Conservation (phyloP, 2,797 vertebrate genomes). For the Lithobates pipiens region DNA sequence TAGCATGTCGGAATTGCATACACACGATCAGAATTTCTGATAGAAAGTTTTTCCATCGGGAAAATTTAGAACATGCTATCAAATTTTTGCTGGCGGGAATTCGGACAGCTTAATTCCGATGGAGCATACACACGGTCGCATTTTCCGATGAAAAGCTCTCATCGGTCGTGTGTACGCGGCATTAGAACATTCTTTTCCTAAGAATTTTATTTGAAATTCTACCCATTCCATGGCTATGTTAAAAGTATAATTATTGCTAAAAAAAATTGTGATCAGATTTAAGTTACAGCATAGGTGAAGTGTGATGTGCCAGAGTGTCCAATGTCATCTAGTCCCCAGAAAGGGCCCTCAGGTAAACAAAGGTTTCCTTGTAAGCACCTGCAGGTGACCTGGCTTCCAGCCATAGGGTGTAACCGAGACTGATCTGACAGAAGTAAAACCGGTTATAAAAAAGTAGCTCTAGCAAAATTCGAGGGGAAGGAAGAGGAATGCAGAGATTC, state of each 20-base stretch:
- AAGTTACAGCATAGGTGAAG: not conserved
- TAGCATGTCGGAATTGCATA: too few species aligned
- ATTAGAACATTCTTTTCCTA: too few species aligned
- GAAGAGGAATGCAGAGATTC: conserved; percentile 9
- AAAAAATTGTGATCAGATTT: not conserved
- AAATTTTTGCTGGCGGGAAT: too few species aligned
- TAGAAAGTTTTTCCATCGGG: too few species aligned
- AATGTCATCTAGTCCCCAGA: conserved; percentile 30
- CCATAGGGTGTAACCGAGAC: conserved; percentile 58
- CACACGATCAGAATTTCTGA: too few species aligned
- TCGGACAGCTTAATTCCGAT: too few species aligned
- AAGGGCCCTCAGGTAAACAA: conserved; percentile 48
- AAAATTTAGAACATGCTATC: too few species aligned
- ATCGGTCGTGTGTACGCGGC: too few species aligned
- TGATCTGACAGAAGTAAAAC: conserved; percentile 44
- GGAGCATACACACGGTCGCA: too few species aligned
- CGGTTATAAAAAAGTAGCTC: conserved; percentile 38
- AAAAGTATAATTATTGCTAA: not conserved
- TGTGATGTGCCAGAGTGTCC: conserved; percentile 4
- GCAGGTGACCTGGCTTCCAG: conserved; percentile 53
- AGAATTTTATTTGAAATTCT: too few species aligned
- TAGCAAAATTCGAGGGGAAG: conserved; percentile 2
- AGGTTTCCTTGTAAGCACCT: conserved; percentile 45
- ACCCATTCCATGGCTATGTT: too few species aligned
- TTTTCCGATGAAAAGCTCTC: too few species aligned